A percentile compares a stretch with the other conserved stretches of the same genome.
phyloP scores from a whole-genome alignment of 2,888 invertebrate species.

The Ormia ochracea region DNA sequence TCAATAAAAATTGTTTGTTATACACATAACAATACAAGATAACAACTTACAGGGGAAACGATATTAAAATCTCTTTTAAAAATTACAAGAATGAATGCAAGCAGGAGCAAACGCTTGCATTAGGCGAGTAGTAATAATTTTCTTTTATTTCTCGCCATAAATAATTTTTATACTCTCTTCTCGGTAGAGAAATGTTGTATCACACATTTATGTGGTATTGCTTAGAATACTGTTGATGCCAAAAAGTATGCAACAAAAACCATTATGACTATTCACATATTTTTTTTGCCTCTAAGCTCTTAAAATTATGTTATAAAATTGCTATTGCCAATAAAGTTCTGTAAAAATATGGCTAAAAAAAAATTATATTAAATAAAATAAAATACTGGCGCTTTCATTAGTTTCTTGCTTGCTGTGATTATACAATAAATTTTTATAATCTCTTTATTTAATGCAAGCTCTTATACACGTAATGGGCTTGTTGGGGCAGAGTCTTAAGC shows the following conservation, averaged over 20 bases:
- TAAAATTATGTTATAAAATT: conserved; percentile 53
- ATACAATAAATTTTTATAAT: conserved; percentile 22
- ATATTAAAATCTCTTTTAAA: background rate
- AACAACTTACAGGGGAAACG: background rate
- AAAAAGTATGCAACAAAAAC: conserved; percentile 21
- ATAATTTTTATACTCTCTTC: background rate
- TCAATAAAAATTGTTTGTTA: conserved; percentile 33
- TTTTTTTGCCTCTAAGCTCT: conserved; percentile 2
- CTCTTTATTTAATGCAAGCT: conserved; percentile 36
- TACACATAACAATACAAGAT: background rate
- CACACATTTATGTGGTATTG: background rate
- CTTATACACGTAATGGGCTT: background rate
- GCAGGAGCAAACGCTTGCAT: no score
- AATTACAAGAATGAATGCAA: background rate
- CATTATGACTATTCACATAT: background rate
- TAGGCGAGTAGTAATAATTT: no score
- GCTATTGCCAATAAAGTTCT: conserved; percentile 8
- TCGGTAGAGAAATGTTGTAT: background rate
- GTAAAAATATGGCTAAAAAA: background rate
- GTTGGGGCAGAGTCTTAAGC: no score
- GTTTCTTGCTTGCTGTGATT: conserved; percentile 2
- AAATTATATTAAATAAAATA: background rate
- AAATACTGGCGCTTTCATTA: background rate
- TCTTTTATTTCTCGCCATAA: background rate
- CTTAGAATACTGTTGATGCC: conserved; percentile 38